Conservation (phyloP, 2,797 vertebrate genomes). For the Clarias fuscus region DNA sequence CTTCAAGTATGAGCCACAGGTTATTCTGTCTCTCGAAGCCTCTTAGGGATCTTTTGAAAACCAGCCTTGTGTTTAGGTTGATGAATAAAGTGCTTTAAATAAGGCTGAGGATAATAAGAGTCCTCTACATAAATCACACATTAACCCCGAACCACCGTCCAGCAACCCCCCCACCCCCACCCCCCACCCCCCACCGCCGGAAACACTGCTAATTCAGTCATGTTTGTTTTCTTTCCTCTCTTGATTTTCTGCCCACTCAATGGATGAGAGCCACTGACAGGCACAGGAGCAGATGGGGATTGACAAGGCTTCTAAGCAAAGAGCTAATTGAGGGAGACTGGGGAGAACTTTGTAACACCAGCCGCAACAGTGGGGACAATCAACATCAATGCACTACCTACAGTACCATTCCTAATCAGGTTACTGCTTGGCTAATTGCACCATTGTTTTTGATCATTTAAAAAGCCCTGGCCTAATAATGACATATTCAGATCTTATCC, state of each 20-base stretch:
- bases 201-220: slow-evolving; percentile 43
- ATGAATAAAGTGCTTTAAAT: slow-evolving; percentile 58
- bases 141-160: too few species aligned
- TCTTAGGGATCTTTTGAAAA: neutral
- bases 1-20: neutral
- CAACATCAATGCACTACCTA: slow-evolving; percentile 69
- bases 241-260: slow-evolving; percentile 58
- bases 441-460: slow-evolving; percentile 63
- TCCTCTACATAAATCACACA: slow-evolving; percentile 65
- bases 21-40: neutral
- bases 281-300: slow-evolving; percentile 75
- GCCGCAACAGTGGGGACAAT: slow-evolving; percentile 76
- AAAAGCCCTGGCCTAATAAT: slow-evolving; percentile 36
- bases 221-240: slow-evolving; percentile 58
- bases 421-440: slow-evolving; percentile 58
- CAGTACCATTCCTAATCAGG: slow-evolving; percentile 54
- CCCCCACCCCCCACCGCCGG: neutral
- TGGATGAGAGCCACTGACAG: slow-evolving; percentile 73
- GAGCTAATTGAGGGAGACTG: slow-evolving; percentile 78
- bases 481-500: neutral
- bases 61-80: neutral
- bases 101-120: slow-evolving; percentile 49
- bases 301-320: slow-evolving; percentile 72
- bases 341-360: slow-evolving; percentile 70
- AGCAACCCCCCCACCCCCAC: too few species aligned